Evolutionary conservation across 2,888 invertebrate species (phyloP), one percentile per base, ranked within the genome.

Genomic region (Salpingus planirostris): DNA sequence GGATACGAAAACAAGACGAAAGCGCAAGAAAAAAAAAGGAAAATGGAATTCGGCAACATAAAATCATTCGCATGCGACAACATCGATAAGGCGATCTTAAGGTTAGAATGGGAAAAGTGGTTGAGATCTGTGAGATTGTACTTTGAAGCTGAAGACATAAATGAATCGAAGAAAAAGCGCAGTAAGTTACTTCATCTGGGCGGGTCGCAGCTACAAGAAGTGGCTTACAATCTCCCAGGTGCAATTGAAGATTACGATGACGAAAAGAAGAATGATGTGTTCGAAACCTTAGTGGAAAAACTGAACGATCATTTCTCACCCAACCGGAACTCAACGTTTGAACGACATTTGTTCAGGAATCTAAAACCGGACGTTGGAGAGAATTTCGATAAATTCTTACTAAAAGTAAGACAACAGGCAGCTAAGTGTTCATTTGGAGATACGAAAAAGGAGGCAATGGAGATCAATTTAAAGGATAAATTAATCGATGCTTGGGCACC

Each of bases 381-480:
- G 36, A 47, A 31, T 11, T 50, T 60, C 21, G 44, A 46, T 12
- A 50, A 51, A 24, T 57, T 50, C 37, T 11, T 58, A 3, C 21
- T 54, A 11, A 42, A 46, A 27, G 23, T 50, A 10, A 35, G 56
- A 15, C 39, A 52, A 22, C 58, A 59, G 41, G 51, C 53, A 6
- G 34, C 36, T 10, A 50, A 49, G 29, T 55, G 54, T 39, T 55
- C 38, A 25, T 57, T 55, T 44, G 49, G 43, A 7, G 46, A 47
- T 13, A 42, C 24, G 11, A 47, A 28, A 26, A 22, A 35, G 23
- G 40, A 47, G 31, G 40, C 44, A 5, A 21, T 25, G n/a, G 46
- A 49, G 30, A 48, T 48, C 13, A 44, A 38, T 25, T 26, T 49
- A 13, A 47, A 46, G 31, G 49, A 52, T 23, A 46, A 49, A 38